Base-by-base conservation (phyloP, 2,113 vertebrate genomes). In the Gnathonemus longibarbis region DNA sequence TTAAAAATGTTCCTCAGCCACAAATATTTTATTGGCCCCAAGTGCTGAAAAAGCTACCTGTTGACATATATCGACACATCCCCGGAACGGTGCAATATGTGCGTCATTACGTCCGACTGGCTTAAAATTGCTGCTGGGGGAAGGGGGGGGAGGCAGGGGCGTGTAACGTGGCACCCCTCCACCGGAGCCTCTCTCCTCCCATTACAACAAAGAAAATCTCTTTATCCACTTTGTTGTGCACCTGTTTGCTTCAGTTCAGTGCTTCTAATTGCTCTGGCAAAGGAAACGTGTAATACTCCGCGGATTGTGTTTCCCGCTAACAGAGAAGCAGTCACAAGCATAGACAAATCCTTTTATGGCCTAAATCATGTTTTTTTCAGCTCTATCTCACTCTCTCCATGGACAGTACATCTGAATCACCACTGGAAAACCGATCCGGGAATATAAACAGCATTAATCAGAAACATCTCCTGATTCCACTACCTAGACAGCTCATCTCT, bases 351-450 rank as follows among this genome's bases (percentile, higher is more conserved):
- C 35, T 77, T 90, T 88, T 24, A 52, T 50, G 46, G 49, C 66
- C 2, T 4, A 35, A 80, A 48, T 42, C 39, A 42, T 42, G 39
- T 66, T 88, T 90, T 90, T 88, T 56, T 66, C 62, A 24, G 39
- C 11, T 46, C 24, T 35, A n/a, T 50, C 45, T 86, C n/a, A 0
- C 48, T 53, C 85, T 35, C 85, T 87, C 49, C 50, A 53, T 0
- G 17, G n/a, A 89, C 89, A 80, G 90, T 89, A 89, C 58, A 86
- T 91, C 87, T 58, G 56, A 87, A 87, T 92, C 88, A 91, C 89
- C 74, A 42, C 62, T 50, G 58, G 85, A 48, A 90, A 91, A 89
- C 5, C 17, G 83, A 91, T 89, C n/a, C 42, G 13, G 21, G 52
- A 87, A 53, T 2, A 46, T 21, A 62, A 62, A 84, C 49, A 50